Evolutionary conservation across 2,797 vertebrate genomes (phyloP).

Genomic region (Danio aesculapii): DNA sequence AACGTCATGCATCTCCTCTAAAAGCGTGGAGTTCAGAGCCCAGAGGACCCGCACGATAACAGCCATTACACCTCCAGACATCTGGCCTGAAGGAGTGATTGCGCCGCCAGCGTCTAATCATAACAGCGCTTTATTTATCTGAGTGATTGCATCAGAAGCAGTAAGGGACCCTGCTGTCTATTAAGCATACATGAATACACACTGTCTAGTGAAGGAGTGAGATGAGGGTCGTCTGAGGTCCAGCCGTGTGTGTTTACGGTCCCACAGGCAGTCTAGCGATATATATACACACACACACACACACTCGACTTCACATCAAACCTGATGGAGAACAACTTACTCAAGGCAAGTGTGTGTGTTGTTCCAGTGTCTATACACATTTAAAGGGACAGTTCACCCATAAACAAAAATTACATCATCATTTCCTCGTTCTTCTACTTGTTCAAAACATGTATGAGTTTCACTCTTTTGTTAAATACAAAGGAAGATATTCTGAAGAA

Average conservation of each 20-base stretch:
- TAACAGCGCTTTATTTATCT: background rate
- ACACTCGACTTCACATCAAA: background rate
- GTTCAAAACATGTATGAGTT: no score
- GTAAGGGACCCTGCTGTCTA: constrained; percentile 2
- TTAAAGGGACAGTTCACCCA: no score
- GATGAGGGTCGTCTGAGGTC: constrained; percentile 23
- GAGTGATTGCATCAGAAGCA: constrained; percentile 35
- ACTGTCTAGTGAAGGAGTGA: constrained; percentile 6
- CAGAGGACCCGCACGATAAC: constrained; percentile 3
- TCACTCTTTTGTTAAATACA: no score
- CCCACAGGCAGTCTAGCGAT: constrained; percentile 13
- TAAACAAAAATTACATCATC: no score
- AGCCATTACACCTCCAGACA: constrained; percentile 20
- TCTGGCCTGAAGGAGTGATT: background rate
- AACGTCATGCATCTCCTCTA: background rate
- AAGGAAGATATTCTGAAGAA: no score
- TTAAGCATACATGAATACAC: constrained; percentile 44
- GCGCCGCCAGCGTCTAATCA: background rate
- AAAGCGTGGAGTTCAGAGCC: background rate
- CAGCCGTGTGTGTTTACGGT: background rate
- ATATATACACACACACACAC: background rate
- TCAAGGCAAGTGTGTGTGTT: background rate
- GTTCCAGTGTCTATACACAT: background rate
- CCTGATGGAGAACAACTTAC: background rate
- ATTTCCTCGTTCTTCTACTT: no score